These are phyloP conservation scores for Eupithecia pulchellata DNA, from an alignment of 2,888 invertebrate genomes.

Conservation along the genomic window DNA sequence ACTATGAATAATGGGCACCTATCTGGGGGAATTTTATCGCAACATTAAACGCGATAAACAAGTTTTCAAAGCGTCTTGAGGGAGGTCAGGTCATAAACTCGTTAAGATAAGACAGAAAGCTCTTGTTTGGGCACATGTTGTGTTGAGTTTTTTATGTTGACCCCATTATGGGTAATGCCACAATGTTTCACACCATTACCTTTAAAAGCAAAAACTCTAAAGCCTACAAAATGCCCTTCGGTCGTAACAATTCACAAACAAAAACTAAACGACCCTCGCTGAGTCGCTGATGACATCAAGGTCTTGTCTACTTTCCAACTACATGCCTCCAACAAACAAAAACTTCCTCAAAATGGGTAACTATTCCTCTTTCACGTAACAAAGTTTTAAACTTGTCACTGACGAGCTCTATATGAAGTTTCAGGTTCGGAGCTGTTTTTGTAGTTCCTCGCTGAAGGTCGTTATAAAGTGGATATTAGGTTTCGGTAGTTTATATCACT, in stretches of 20 bases:
- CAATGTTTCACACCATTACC: too few relatives aligned
- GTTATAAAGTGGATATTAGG: conserved; percentile 2
- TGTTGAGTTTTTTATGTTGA: not conserved
- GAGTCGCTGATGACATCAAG: conserved; percentile 3
- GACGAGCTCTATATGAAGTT: conserved; percentile 31
- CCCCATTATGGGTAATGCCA: not conserved
- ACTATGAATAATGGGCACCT: conserved; percentile 29
- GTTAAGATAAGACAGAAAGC: conserved; percentile 30
- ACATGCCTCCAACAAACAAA: conserved; percentile 16
- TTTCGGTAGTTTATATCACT: not conserved
- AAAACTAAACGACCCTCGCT: not conserved
- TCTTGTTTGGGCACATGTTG: not conserved
- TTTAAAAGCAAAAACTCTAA: too few relatives aligned
- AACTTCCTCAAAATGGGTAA: conserved; percentile 21
- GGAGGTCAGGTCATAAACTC: conserved; percentile 36
- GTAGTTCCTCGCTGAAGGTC: not conserved
- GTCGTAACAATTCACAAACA: not conserved
- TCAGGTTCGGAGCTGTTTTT: not conserved
- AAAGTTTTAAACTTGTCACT: conserved; percentile 33
- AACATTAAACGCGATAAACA: conserved; percentile 25
- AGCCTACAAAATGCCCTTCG: not conserved
- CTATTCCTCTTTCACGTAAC: conserved; percentile 29
- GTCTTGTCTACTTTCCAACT: conserved; percentile 3
- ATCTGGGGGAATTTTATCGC: conserved; percentile 33
- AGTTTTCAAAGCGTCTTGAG: conserved; percentile 28